A percentile compares a stretch with the other conserved stretches of the same genome.
These are phyloP conservation scores for Tetranychus truncatus DNA, from an alignment of 2,888 invertebrate genomes.

Conservation along the genomic window DNA sequence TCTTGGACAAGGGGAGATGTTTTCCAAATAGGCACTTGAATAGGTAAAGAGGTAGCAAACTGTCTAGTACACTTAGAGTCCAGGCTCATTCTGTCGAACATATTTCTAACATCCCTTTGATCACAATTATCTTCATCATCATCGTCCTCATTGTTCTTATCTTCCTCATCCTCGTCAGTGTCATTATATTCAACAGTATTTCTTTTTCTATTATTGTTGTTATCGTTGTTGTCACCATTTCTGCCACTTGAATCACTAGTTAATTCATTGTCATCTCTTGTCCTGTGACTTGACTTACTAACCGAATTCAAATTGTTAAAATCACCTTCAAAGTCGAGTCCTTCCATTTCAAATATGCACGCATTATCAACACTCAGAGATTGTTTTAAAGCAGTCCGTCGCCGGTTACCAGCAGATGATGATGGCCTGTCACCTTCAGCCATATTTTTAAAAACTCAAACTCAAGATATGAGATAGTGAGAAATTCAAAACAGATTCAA, in stretches of 20 bases:
- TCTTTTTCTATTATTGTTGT: neutral
- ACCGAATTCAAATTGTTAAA: neutral
- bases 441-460: neutral
- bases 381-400: neutral
- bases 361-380: slow-evolving; percentile 3
- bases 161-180: neutral
- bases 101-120: neutral
- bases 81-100: neutral
- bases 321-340: slow-evolving; percentile 4
- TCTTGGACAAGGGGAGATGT: slow-evolving; percentile 6
- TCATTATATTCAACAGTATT: neutral
- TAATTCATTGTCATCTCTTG: neutral
- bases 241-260: neutral
- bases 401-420: neutral
- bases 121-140: neutral
- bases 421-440: neutral
- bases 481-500: too few species aligned
- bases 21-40: slow-evolving; percentile 18
- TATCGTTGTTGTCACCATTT: neutral
- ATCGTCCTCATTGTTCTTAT: neutral
- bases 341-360: slow-evolving; percentile 6
- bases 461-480: too few species aligned
- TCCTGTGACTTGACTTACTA: neutral
- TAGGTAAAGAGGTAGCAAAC: slow-evolving; percentile 15
- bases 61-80: slow-evolving; percentile 5